phyloP scores from a whole-genome alignment of 2,888 invertebrate genomes.

The Cotesia congregata region DNA sequence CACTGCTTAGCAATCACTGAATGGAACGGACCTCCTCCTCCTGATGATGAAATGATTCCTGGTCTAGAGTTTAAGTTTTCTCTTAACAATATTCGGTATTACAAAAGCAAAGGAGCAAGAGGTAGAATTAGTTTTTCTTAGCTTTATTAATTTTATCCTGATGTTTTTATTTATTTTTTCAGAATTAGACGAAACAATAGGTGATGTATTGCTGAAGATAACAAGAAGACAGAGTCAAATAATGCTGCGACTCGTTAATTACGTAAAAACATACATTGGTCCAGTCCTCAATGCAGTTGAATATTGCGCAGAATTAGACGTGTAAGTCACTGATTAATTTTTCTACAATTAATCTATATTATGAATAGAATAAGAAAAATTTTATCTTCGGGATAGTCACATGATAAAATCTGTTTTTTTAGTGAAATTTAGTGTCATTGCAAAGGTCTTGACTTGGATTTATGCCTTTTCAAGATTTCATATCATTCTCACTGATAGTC shows the following conservation, averaged over 20 bases:
- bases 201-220: constrained; percentile 85
- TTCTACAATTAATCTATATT: constrained; percentile 79
- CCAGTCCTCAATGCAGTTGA: constrained; percentile 74
- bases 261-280: constrained; percentile 75
- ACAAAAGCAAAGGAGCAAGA: constrained; percentile 79
- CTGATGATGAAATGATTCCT: constrained; percentile 75
- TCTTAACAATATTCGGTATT: constrained; percentile 78
- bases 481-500: too few species aligned
- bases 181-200: constrained; percentile 84
- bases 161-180: constrained; percentile 49
- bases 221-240: constrained; percentile 85
- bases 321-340: constrained; percentile 69
- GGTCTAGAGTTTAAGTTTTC: constrained; percentile 82
- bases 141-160: background rate
- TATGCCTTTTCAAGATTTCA: too few species aligned
- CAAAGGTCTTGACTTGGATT: too few species aligned
- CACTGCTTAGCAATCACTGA: constrained; percentile 83
- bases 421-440: too few species aligned
- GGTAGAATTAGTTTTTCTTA: constrained; percentile 65
- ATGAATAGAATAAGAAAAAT: too few species aligned
- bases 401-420: too few species aligned
- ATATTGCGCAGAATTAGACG: constrained; percentile 79
- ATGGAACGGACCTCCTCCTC: constrained; percentile 71
- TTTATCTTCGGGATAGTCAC: too few species aligned
- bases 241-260: constrained; percentile 78